Conservation (phyloP, 2,797 vertebrate genomes). For the Sebastes umbrosus region DNA sequence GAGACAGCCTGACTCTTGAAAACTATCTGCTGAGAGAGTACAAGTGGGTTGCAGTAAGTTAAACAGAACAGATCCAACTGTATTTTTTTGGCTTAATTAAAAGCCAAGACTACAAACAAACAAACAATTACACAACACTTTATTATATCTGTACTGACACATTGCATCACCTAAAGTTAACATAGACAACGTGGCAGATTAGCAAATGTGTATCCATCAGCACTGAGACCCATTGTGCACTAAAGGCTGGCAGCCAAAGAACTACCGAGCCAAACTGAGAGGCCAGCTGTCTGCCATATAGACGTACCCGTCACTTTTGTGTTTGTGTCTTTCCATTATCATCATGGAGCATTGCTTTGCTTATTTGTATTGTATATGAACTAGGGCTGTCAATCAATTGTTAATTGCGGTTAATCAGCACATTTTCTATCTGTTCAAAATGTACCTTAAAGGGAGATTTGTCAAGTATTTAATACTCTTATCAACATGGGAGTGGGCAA, state of each 20-base stretch:
- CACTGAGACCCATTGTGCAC: not conserved
- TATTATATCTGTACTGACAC: not conserved
- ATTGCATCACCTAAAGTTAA: not conserved
- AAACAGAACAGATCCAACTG: not conserved
- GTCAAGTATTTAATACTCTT: no score
- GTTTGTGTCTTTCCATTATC: not conserved
- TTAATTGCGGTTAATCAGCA: no score
- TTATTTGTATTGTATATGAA: not conserved
- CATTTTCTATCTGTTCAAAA: no score
- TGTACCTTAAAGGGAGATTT: no score
- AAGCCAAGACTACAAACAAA: not conserved
- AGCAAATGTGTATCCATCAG: not conserved
- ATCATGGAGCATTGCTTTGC: not conserved
- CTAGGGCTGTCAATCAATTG: no score
- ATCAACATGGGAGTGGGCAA: no score
- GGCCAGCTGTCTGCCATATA: conserved; percentile 10
- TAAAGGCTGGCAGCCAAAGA: conserved; percentile 13
- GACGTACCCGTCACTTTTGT: not conserved
- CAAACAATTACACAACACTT: not conserved
- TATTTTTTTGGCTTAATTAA: not conserved
- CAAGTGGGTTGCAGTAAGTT: not conserved
- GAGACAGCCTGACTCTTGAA: conserved; percentile 15
- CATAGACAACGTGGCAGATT: not conserved
- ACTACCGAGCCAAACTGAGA: conserved; percentile 16
- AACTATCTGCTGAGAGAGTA: not conserved